These are phyloP conservation scores for Anas platyrhynchos DNA, from an alignment of 2,113 vertebrate species.

Conservation along the genomic window DNA sequence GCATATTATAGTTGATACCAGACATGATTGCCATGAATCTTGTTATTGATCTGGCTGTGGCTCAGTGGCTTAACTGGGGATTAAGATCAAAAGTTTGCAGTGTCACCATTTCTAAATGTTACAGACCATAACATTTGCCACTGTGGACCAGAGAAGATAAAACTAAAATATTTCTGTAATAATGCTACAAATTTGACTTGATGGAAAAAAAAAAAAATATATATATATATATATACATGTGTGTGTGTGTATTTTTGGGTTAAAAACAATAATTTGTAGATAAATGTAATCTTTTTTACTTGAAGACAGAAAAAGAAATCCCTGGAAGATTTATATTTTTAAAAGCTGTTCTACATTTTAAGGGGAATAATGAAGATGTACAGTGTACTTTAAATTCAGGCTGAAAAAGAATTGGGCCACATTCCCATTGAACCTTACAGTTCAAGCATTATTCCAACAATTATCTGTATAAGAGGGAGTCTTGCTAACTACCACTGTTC, in stretches of 20 bases:
- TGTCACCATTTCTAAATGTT: neutral
- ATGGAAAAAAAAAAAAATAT: neutral
- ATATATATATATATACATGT: too few relatives aligned
- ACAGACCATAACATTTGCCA: neutral
- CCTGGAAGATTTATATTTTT: neutral
- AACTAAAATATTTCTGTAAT: neutral
- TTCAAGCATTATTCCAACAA: neutral
- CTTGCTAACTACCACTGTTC: neutral
- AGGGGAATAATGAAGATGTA: neutral
- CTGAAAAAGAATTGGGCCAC: neutral
- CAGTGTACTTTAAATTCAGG: neutral
- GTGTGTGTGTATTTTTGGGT: neutral
- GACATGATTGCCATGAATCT: rapidly evolving
- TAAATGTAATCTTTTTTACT: neutral
- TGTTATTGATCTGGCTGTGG: neutral
- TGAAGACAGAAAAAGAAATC: neutral
- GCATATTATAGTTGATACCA: neutral
- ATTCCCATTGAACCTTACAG: neutral
- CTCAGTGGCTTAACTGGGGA: neutral
- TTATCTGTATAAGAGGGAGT: neutral
- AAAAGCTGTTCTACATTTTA: neutral
- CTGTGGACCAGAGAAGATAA: neutral
- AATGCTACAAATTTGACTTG: neutral
- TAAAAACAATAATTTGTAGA: neutral
- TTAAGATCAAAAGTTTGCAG: neutral